Conservation (phyloP, 1,140 invertebrate species). For the Drosophila ercepeae region DNA sequence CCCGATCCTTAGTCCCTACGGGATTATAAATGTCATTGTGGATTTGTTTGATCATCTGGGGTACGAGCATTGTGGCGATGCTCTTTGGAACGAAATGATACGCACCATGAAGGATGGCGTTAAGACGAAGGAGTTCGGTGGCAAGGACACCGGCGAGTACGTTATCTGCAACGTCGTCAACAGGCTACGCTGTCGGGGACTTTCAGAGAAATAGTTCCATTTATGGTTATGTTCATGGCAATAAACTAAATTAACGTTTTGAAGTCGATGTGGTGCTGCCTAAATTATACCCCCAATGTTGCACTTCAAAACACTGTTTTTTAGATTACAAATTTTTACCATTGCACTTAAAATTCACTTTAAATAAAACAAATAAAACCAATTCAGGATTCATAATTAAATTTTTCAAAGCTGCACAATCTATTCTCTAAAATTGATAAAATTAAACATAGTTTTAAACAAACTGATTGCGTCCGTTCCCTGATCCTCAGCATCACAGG, state of each 20-base stretch:
- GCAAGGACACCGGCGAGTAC: conserved; percentile 59
- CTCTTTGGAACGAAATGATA: conserved; percentile 50
- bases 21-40: conserved; percentile 62
- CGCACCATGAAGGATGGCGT: conserved; percentile 62
- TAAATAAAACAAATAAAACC: not conserved
- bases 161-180: conserved; percentile 73
- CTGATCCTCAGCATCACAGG: not conserved
- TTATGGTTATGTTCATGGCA: not conserved
- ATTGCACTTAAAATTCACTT: too few relatives aligned
- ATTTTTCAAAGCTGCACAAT: not conserved
- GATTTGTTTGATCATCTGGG: conserved; percentile 61
- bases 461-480: not conserved
- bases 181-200: conserved; percentile 34
- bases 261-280: too few relatives aligned
- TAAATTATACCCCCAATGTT: too few relatives aligned
- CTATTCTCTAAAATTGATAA: not conserved
- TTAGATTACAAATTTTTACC: too few relatives aligned
- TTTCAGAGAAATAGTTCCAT: too few relatives aligned
- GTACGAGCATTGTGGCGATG: conserved; percentile 28
- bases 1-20: conserved; percentile 65
- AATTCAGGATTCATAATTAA: too few relatives aligned
- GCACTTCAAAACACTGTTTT: not conserved
- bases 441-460: not conserved
- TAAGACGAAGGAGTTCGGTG: conserved; percentile 62
- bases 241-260: conserved; percentile 1